Evolutionary conservation across 2,888 invertebrate species (phyloP), one percentile per base, ranked within the genome.

Genomic region (Drosophila kambysellisi): DNA sequence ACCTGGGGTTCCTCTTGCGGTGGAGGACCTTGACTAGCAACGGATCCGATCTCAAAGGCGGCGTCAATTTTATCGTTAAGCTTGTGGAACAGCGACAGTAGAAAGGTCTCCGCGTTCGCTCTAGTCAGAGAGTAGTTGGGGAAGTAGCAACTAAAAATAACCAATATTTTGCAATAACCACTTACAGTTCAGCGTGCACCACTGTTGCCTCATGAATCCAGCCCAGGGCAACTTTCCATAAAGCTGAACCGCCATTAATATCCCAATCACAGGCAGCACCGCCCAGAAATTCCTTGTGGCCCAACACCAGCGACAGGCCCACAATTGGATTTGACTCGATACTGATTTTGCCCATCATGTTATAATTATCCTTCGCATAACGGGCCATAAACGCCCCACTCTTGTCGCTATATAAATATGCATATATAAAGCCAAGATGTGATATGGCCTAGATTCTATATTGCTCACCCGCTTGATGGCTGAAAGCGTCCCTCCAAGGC

Each of bases 211-310:
- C 96, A 81, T 96, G 96, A n/a, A 67, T 43, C 94, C 97, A 98
- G 60, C 98, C 99, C 88, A 99, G 95, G 63, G 98, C 97, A 92
- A 98, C 96, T 94, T 98, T 98, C 94, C 97, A 98, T 94, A 96
- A 95, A 75, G 99, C 94, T 94, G 97, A 97, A 80, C 96, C 95
- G 92, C 97, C 96, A 90, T 97, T 95, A 8, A 97, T 95, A 94
- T 99, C 98, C 91, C 97, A 98, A 76, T 96, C 96, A 86, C 96
- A 95, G 92, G 97, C 96, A 90, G 96, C 95, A 86, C 99, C 99
- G 81, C 97, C 97, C 72, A 99, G 94, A 97, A 98, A 99, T 73
- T 98, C 96, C 90, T 97, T 95, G 92, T 97, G 97, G 91, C 96
- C 96, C 62, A 98, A 93, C 4, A 98, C 98, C 12, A 95, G 95